These are phyloP conservation scores for Sebastes steindachneri DNA, from an alignment of 2,797 vertebrate species.

Conservation along the genomic window DNA sequence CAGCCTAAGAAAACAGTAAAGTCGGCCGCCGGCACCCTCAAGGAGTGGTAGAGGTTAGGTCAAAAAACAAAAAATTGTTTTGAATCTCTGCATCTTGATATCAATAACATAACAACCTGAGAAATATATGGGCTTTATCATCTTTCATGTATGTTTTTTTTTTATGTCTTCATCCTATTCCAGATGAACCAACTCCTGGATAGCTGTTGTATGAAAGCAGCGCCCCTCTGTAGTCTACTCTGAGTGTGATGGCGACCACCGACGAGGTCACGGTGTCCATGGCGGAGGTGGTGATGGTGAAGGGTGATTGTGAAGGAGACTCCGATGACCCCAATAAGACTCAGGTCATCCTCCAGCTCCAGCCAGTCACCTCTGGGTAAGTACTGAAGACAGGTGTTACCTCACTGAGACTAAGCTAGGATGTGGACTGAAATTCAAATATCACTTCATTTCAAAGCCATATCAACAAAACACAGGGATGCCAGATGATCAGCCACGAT, in stretches of 20 bases:
- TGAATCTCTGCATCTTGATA: background rate
- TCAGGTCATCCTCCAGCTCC: constrained; percentile 95
- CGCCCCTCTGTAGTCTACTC: constrained; percentile 25
- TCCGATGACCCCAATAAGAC: constrained; percentile 90
- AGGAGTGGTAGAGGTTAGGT: too few relatives aligned
- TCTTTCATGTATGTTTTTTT: background rate
- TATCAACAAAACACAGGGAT: background rate
- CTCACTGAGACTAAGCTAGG: background rate
- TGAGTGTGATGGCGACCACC: constrained; percentile 87
- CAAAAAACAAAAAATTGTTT: background rate
- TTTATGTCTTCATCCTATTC: background rate
- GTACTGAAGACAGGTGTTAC: constrained; percentile 34
- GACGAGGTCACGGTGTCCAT: constrained; percentile 92
- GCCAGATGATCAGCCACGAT: background rate
- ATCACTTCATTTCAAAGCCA: background rate
- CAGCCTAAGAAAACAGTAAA: too few relatives aligned
- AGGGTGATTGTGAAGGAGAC: constrained; percentile 85
- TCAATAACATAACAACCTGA: background rate
- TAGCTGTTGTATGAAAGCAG: constrained; percentile 29
- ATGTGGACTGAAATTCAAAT: background rate
- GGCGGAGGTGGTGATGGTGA: constrained; percentile 93
- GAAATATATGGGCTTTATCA: background rate
- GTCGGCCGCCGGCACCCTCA: too few relatives aligned
- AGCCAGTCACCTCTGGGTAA: constrained; percentile 91
- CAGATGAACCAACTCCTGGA: constrained; percentile 56